These are phyloP conservation scores for Fukomys damarensis DNA, from an alignment of 2,113 vertebrate genomes.

Conservation along the genomic window DNA sequence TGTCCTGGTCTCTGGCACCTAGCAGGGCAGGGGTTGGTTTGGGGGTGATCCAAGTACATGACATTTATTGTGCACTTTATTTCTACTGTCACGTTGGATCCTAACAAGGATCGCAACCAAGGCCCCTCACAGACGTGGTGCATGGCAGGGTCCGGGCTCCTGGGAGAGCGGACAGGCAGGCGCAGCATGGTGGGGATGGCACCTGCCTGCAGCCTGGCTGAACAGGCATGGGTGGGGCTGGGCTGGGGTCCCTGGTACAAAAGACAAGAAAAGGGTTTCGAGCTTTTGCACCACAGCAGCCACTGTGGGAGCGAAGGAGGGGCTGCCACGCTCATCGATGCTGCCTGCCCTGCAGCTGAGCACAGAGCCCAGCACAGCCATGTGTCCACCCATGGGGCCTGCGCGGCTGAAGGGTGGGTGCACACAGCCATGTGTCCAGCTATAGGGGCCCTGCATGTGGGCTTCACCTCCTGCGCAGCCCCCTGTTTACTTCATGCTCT, in stretches of 20 bases:
- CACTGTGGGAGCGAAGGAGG: no score
- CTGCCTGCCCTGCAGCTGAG: not conserved
- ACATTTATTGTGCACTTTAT: not conserved
- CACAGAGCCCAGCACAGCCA: not conserved
- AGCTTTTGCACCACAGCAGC: not conserved
- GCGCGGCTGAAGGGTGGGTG: not conserved
- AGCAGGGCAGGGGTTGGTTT: not conserved
- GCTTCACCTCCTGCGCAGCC: not conserved
- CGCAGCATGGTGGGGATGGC: no score
- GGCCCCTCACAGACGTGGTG: not conserved
- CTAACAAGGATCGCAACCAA: not conserved
- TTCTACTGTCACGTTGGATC: not conserved
- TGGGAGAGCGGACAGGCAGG: not conserved
- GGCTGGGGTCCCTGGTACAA: not conserved
- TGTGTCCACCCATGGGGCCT: fast-evolving
- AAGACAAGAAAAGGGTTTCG: not conserved
- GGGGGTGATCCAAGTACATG: not conserved
- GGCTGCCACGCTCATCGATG: not conserved
- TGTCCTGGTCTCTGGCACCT: not conserved
- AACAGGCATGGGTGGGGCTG: not conserved
- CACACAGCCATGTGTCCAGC: fast-evolving
- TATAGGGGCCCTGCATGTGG: fast-evolving
- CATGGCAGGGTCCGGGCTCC: not conserved
- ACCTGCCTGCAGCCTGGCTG: not conserved
- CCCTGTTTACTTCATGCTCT: not conserved